These are phyloP conservation scores for Glaucomys volans DNA, from an alignment of 2,113 vertebrate genomes.

Conservation along the genomic window DNA sequence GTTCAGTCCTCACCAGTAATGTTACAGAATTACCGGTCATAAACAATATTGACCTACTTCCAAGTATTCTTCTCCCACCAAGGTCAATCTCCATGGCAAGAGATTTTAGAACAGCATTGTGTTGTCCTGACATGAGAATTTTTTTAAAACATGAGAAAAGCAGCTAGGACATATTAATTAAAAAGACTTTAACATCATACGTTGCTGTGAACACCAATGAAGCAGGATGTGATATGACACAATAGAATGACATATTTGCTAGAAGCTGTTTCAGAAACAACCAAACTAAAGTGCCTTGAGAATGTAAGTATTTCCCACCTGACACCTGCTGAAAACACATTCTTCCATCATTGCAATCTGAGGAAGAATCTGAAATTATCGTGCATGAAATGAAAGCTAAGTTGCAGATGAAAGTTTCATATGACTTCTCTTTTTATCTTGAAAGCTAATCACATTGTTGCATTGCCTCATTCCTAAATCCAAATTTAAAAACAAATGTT, in stretches of 20 bases:
- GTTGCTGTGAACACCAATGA: background rate
- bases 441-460: background rate
- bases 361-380: background rate
- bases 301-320: background rate
- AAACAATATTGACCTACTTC: background rate
- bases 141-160: background rate
- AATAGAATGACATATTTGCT: slow-evolving; percentile 15
- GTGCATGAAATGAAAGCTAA: background rate
- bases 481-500: background rate
- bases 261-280: background rate
- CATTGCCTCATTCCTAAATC: background rate
- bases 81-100: background rate
- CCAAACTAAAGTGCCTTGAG: background rate
- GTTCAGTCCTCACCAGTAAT: background rate
- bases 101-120: background rate
- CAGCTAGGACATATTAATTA: background rate
- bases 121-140: background rate
- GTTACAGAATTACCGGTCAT: background rate
- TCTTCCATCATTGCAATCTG: background rate
- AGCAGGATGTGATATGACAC: background rate
- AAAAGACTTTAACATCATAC: background rate
- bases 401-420: background rate
- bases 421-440: background rate
- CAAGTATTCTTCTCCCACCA: background rate
- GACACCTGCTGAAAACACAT: background rate